Base-by-base conservation (phyloP, 2,888 invertebrate genomes). In the Leucophora obtusa region DNA sequence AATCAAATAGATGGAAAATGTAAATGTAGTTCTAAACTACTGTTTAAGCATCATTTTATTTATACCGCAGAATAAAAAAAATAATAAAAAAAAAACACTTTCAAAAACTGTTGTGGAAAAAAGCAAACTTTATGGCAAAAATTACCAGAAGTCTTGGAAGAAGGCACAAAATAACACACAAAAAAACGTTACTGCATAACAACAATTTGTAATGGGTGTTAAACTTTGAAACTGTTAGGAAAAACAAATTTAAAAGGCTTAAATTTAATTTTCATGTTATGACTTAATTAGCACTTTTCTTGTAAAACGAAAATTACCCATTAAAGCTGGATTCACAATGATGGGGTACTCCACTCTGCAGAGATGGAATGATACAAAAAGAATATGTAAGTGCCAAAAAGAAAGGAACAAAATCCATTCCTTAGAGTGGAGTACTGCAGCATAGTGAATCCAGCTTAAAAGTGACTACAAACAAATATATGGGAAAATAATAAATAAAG, bases 121-220 rank as follows among this genome's bases (percentile, higher is more conserved):
- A 38, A 38, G 14, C 14, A 38, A 38, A 38, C 38, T 38, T 38
- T 59, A 59, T 3, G 15, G 9, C 35, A n/a, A 17, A 43, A 51
- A 63, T 47, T 71, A 43, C 51, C 17, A 5, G 10, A 66, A 54
- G 71, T 59, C 53, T 65, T 53, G 17, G 28, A 28, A 15, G 47
- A 35, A 56, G 28, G 15, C 10, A 43, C 35, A 28, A 14, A 24
- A 58, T 47, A 58, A 54, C 6, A 7, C 6, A 7, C n/a, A 56
- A 50, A 28, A 38, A 24, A 43, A 59, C 38, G 59, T 66, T 77
- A 66, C 28, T 51, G 54, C 69, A 76, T 65, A 53, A 65, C 60
- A 77, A 56, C 51, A 66, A 77, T 77, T 81, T 81, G 73, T 65
- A 66, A 70, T 70, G 59, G 72, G 69, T 77, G 70, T 76, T 72